Evolutionary conservation across 1,140 invertebrate genomes (phyloP).

Genomic region (Steinernema khuongi): DNA sequence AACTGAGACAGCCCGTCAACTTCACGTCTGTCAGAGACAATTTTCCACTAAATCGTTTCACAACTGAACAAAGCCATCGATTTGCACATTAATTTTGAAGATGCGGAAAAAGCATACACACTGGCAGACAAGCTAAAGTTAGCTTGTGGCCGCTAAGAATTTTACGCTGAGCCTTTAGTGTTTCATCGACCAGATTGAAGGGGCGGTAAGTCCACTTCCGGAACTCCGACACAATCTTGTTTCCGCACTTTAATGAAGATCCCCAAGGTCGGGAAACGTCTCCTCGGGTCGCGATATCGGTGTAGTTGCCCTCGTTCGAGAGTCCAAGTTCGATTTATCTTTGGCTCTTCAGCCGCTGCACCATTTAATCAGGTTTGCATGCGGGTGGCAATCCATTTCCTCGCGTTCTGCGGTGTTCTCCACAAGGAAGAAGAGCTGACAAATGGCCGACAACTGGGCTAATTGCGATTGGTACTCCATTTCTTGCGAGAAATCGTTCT

Average conservation of each 20-base stretch:
- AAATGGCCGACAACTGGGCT: constrained; percentile 5
- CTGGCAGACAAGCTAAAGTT: constrained; percentile 9
- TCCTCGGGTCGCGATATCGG: background rate
- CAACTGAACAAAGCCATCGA: constrained; percentile 1
- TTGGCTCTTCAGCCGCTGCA: background rate
- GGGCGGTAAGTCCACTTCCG: background rate
- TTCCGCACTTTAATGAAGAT: background rate
- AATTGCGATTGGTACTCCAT: background rate
- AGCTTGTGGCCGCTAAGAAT: background rate
- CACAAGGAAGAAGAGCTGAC: background rate
- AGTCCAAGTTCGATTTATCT: background rate
- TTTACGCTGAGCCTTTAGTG: background rate
- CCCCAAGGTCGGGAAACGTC: background rate
- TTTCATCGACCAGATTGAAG: background rate
- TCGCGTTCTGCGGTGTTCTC: background rate
- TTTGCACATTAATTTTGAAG: constrained; percentile 11
- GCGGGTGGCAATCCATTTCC: constrained; percentile 5
- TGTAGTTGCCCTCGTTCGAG: background rate
- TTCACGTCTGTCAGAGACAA: background rate
- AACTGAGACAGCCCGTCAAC: background rate
- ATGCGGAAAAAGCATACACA: background rate
- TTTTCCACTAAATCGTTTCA: constrained; percentile 8
- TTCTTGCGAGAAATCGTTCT: background rate
- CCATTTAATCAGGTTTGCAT: background rate
- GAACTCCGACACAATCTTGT: background rate